Conservation (phyloP, 2,797 vertebrate species). For the Fundulus diaphanus region DNA sequence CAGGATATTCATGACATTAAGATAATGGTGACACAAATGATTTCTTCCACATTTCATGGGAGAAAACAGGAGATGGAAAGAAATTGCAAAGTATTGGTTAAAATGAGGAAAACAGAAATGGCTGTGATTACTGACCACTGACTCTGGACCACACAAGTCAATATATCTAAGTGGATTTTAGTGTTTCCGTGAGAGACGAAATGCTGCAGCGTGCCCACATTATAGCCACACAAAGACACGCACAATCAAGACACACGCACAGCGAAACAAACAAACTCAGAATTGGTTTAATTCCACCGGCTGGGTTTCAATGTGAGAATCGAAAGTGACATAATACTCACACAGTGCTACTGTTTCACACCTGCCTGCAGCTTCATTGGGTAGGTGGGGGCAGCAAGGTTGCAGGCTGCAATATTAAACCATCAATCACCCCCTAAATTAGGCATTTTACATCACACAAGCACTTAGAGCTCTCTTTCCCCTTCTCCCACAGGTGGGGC, state of each 20-base stretch:
- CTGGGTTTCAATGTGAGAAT: slow-evolving; percentile 79
- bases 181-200: slow-evolving; percentile 56
- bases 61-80: slow-evolving; percentile 46
- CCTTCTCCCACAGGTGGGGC: slow-evolving; percentile 80
- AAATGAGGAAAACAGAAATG: slow-evolving; percentile 71
- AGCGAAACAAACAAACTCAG: slow-evolving; percentile 73
- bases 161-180: slow-evolving; percentile 78
- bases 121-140: slow-evolving; percentile 77
- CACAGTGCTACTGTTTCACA: slow-evolving; percentile 72
- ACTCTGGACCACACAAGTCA: slow-evolving; percentile 75
- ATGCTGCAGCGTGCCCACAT: slow-evolving; percentile 48
- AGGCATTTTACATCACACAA: slow-evolving; percentile 86
- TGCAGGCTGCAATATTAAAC: slow-evolving; percentile 89
- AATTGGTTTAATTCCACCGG: slow-evolving; percentile 80
- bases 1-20: slow-evolving; percentile 41
- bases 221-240: slow-evolving; percentile 34
- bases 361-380: slow-evolving; percentile 86
- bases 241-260: slow-evolving; percentile 20
- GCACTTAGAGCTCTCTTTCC: slow-evolving; percentile 78
- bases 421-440: slow-evolving; percentile 89
- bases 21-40: slow-evolving; percentile 36
- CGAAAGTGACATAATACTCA: slow-evolving; percentile 80
- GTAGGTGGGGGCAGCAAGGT: slow-evolving; percentile 86
- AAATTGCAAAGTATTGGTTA: slow-evolving; percentile 62
- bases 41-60: slow-evolving; percentile 26